phyloP scores from a whole-genome alignment of 2,113 vertebrate species.

The Stigmatopora nigra region DNA sequence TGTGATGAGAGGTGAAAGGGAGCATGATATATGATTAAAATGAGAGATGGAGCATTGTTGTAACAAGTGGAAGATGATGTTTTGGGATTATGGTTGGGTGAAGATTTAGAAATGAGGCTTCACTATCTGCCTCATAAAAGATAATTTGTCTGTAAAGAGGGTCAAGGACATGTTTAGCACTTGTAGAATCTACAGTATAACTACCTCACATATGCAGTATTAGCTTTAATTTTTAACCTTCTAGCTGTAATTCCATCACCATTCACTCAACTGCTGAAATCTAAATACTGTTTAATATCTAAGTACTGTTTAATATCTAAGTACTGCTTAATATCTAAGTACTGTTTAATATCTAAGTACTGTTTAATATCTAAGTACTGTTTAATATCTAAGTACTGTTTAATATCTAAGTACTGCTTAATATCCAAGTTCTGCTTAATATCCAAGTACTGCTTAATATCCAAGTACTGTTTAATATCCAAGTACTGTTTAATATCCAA shows the following conservation, averaged over 20 bases:
- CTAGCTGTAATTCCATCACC: background rate
- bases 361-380: too few species aligned
- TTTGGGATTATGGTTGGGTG: background rate
- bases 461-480: too few species aligned
- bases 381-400: too few species aligned
- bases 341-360: too few species aligned
- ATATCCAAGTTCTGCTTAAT: too few species aligned
- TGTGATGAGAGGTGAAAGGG: constrained; percentile 9
- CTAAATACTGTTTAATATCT: too few species aligned
- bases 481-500: too few species aligned
- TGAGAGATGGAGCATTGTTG: constrained; percentile 2
- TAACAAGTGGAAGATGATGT: background rate
- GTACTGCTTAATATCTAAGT: too few species aligned
- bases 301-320: too few species aligned
- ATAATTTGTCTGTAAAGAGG: background rate
- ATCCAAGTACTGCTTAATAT: too few species aligned
- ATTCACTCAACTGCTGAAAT: background rate
- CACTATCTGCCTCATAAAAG: constrained; percentile 7
- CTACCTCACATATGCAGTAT: background rate
- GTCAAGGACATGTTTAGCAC: background rate
- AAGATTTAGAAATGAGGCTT: background rate
- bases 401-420: too few species aligned
- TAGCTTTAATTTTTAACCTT: background rate
- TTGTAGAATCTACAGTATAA: background rate
- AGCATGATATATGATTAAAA: constrained; percentile 21